Percentiles rank a stretch among this genome's conserved stretches.
These are phyloP conservation scores for Somateria mollissima DNA, from an alignment of 2,797 vertebrate species.

Conservation along the genomic window DNA sequence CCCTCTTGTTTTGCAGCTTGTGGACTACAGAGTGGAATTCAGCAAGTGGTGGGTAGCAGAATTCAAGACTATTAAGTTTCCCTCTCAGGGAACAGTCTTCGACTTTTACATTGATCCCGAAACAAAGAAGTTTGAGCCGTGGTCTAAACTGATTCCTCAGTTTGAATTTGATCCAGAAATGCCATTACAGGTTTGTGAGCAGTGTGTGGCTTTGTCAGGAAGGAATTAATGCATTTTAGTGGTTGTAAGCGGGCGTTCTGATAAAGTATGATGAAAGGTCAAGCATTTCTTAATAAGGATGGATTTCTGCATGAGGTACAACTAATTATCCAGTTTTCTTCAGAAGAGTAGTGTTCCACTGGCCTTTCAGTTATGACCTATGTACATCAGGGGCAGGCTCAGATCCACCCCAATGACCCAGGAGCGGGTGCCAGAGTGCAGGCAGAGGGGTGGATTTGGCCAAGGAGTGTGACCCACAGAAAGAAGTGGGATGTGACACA, in stretches of 20 bases:
- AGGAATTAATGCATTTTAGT: neutral
- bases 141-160: conserved; percentile 90
- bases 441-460: neutral
- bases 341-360: neutral
- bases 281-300: neutral
- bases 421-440: neutral
- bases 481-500: neutral
- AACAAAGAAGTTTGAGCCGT: conserved; percentile 93
- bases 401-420: neutral
- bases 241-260: fast-evolving
- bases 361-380: neutral
- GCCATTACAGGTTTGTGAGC: conserved; percentile 88
- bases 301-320: neutral
- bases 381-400: neutral
- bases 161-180: conserved; percentile 90
- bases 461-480: no score
- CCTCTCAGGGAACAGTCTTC: conserved; percentile 92
- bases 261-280: neutral
- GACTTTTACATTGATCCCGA: conserved; percentile 94
- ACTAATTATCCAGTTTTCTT: neutral
- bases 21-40: conserved; percentile 94
- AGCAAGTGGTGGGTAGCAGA: conserved; percentile 96
- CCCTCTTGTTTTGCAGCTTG: conserved; percentile 79
- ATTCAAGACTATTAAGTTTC: conserved; percentile 97
- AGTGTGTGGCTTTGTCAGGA: neutral